These are phyloP conservation scores for Lumbricus terrestris DNA, from an alignment of 2,888 invertebrate genomes.

Conservation along the genomic window DNA sequence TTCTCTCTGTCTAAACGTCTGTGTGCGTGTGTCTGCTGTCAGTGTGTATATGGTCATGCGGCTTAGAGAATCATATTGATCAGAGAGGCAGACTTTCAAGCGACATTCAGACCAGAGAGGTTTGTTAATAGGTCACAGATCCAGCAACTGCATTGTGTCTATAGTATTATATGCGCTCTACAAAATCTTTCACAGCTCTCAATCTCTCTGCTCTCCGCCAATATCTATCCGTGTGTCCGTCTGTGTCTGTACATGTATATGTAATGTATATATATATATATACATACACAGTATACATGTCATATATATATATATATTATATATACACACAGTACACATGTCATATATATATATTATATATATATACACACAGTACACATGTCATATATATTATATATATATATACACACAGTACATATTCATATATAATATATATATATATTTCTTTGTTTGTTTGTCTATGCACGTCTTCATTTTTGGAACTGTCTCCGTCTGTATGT, in stretches of 20 bases:
- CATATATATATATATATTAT: background rate
- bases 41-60: background rate
- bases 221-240: background rate
- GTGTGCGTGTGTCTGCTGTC: background rate
- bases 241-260: background rate
- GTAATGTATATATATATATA: background rate
- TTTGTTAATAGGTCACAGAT: background rate
- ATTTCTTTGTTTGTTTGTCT: background rate
- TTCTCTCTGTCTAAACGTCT: background rate
- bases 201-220: background rate
- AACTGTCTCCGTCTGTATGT: too few relatives aligned
- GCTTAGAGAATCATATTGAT: background rate
- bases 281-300: too few relatives aligned
- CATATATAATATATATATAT: background rate
- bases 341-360: too few relatives aligned
- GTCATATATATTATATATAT: background rate
- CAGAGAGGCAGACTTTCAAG: background rate
- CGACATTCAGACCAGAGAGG: background rate
- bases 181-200: background rate
- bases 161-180: too few relatives aligned
- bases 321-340: too few relatives aligned
- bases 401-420: too few relatives aligned
- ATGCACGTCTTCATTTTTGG: too few relatives aligned
- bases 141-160: too few relatives aligned
- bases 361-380: background rate